These are phyloP conservation scores for Leptopilina drosophilae DNA, from an alignment of 2,888 invertebrate genomes.

Conservation along the genomic window DNA sequence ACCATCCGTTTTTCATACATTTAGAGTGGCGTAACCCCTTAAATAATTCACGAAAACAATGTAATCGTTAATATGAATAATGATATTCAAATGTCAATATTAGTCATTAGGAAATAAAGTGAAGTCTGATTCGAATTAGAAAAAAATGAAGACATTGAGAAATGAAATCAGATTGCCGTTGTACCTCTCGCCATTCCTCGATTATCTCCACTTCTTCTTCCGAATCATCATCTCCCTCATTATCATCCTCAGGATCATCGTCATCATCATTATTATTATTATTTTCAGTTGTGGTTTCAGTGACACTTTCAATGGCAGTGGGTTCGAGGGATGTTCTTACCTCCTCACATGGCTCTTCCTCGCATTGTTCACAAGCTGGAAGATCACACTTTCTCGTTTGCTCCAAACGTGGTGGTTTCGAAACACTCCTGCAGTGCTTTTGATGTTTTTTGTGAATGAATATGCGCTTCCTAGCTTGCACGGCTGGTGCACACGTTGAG, in stretches of 20 bases:
- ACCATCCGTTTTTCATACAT: too few species aligned
- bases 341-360: slow-evolving; percentile 58
- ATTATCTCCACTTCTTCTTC: slow-evolving; percentile 53
- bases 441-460: slow-evolving; percentile 79
- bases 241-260: slow-evolving; percentile 47
- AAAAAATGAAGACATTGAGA: background rate
- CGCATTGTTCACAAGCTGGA: slow-evolving; percentile 63
- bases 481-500: slow-evolving; percentile 92
- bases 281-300: slow-evolving; percentile 40
- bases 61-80: background rate
- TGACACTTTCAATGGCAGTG: slow-evolving; percentile 57
- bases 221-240: slow-evolving; percentile 49
- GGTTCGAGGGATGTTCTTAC: slow-evolving; percentile 75
- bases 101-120: background rate
- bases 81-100: background rate
- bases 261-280: slow-evolving; percentile 50
- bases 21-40: too few species aligned
- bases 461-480: slow-evolving; percentile 86
- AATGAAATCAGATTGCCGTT: background rate
- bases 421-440: slow-evolving; percentile 65
- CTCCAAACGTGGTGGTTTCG: slow-evolving; percentile 62
- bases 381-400: slow-evolving; percentile 68
- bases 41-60: too few species aligned
- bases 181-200: slow-evolving; percentile 55
- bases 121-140: background rate